Evolutionary conservation across 2,113 vertebrate genomes (phyloP).

Genomic region (Vulpes lagopus): DNA sequence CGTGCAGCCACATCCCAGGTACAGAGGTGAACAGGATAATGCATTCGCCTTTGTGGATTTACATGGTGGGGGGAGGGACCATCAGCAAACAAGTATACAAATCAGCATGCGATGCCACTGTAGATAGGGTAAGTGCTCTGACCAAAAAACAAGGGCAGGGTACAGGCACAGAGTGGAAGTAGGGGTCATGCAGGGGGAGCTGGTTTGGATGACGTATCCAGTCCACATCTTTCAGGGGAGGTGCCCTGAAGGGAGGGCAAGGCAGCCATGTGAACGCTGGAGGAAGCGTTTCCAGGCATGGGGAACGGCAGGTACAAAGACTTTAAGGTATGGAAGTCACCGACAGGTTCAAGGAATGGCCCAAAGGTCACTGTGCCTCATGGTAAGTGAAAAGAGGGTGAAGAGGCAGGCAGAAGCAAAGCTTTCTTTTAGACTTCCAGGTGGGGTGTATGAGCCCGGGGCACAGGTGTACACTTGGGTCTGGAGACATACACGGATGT

Average conservation of each 20-base stretch:
- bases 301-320: background rate
- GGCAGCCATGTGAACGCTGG: background rate
- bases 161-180: no score
- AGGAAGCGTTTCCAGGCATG: background rate
- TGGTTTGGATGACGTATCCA: background rate
- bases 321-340: background rate
- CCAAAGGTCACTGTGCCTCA: background rate
- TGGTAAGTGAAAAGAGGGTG: background rate
- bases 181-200: background rate
- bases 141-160: background rate
- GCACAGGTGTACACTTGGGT: background rate
- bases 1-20: rapidly evolving
- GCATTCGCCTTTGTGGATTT: background rate
- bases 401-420: background rate
- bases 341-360: background rate
- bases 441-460: background rate
- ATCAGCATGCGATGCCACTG: background rate
- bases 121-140: background rate
- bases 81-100: background rate
- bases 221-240: background rate
- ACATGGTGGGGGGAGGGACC: background rate
- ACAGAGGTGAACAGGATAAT: rapidly evolving
- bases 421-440: background rate
- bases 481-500: background rate
- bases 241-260: background rate